Conservation (phyloP, 2,797 vertebrate genomes). For the Tokudaia muenninki region DNA sequence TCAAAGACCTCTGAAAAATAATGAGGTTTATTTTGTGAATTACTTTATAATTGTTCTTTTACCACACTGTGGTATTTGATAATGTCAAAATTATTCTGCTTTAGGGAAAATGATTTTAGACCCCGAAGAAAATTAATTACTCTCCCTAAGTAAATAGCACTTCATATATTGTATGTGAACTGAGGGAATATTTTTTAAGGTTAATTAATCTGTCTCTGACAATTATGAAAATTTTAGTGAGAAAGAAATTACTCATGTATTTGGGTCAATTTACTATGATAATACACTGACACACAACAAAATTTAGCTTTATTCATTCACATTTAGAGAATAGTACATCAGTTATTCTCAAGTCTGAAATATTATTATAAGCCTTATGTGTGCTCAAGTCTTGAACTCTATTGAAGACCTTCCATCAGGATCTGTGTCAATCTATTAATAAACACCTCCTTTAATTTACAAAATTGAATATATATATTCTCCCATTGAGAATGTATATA, state of each 20-base stretch:
- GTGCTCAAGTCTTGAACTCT: background rate
- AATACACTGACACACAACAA: constrained; percentile 36
- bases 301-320: constrained; percentile 23
- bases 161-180: constrained; percentile 71
- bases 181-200: constrained; percentile 83
- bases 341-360: constrained; percentile 27
- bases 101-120: constrained; percentile 87
- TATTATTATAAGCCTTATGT: background rate
- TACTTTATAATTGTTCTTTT: constrained; percentile 90
- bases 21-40: constrained; percentile 90
- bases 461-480: background rate
- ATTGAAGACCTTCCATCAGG: background rate
- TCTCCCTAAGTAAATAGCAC: constrained; percentile 82
- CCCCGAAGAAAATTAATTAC: constrained; percentile 87
- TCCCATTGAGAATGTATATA: no score
- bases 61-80: constrained; percentile 89
- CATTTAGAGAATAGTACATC: constrained; percentile 19
- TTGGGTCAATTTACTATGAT: constrained; percentile 59
- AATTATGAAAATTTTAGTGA: constrained; percentile 72
- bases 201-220: constrained; percentile 87
- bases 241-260: constrained; percentile 47
- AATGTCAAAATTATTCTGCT: constrained; percentile 90
- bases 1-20: constrained; percentile 86
- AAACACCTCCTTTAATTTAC: background rate
- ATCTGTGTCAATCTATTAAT: background rate